These are phyloP conservation scores for Neoaliturus tenellus DNA, from an alignment of 2,888 invertebrate genomes.

Conservation along the genomic window DNA sequence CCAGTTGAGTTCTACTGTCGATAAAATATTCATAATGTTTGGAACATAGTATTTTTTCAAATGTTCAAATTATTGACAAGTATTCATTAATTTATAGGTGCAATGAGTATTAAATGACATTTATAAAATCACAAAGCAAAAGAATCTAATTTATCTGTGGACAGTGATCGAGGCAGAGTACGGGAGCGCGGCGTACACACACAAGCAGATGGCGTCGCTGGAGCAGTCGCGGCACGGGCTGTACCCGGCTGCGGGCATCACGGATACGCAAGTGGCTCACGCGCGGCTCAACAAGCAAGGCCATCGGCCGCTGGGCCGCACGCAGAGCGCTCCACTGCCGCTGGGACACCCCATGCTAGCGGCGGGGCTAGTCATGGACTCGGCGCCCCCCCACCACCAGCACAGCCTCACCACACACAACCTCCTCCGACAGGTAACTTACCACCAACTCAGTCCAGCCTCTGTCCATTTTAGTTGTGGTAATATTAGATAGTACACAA, in stretches of 20 bases:
- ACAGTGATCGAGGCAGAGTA: conserved; percentile 73
- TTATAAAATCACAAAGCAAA: no score
- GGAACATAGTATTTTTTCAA: no score
- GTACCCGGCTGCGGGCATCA: conserved; percentile 75
- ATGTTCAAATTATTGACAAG: no score
- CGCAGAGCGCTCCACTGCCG: conserved; percentile 95
- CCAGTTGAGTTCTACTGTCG: no score
- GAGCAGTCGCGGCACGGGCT: conserved; percentile 71
- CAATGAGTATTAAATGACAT: no score
- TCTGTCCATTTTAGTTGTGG: no score
- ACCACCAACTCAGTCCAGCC: background rate
- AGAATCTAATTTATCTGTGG: background rate
- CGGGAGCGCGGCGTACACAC: conserved; percentile 73
- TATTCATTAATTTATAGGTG: no score
- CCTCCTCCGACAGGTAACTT: conserved; percentile 72
- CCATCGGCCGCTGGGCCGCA: conserved; percentile 91
- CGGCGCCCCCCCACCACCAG: conserved; percentile 73
- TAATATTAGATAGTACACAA: no score
- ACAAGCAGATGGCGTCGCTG: conserved; percentile 76
- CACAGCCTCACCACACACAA: conserved; percentile 74
- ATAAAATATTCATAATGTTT: no score
- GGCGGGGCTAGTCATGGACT: conserved; percentile 69
- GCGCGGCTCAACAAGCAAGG: conserved; percentile 82
- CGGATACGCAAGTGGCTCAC: conserved; percentile 81
- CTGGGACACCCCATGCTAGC: conserved; percentile 92